These are phyloP conservation scores for Melanogrammus aeglefinus DNA, from an alignment of 2,797 vertebrate species.

Conservation along the genomic window DNA sequence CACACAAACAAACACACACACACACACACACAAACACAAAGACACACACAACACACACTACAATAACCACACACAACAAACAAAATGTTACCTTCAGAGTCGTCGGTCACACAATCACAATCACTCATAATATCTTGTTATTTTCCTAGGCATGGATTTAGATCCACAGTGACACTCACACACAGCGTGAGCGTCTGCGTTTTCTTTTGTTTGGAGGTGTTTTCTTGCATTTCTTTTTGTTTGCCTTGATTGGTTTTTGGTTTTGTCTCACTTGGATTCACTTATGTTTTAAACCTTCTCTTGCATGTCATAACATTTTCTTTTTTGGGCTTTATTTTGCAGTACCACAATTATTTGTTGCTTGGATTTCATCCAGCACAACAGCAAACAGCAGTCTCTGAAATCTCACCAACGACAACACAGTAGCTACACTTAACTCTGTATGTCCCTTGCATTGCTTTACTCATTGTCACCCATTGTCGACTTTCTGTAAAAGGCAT, in stretches of 20 bases:
- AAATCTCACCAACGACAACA: slow-evolving; percentile 57
- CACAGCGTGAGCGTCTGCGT: slow-evolving; percentile 55
- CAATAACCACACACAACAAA: background rate
- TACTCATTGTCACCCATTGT: slow-evolving; percentile 37
- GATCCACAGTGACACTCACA: slow-evolving; percentile 45
- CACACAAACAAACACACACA: background rate
- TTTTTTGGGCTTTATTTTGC: slow-evolving; percentile 58
- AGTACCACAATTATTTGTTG: slow-evolving; percentile 39
- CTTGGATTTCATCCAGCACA: slow-evolving; percentile 39
- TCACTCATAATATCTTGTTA: slow-evolving; percentile 43
- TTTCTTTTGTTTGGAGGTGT: slow-evolving; percentile 60
- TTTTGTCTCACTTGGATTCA: slow-evolving; percentile 63
- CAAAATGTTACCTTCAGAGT: slow-evolving; percentile 30
- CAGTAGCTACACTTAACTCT: slow-evolving; percentile 55
- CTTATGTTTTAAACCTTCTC: slow-evolving; percentile 56
- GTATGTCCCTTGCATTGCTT: slow-evolving; percentile 59
- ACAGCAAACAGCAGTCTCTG: slow-evolving; percentile 48
- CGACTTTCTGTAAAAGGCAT: slow-evolving; percentile 39
- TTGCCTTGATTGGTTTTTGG: slow-evolving; percentile 50
- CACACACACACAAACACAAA: background rate
- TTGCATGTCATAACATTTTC: slow-evolving; percentile 57
- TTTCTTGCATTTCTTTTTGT: slow-evolving; percentile 47
- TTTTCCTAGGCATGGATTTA: slow-evolving; percentile 36
- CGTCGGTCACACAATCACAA: slow-evolving; percentile 38
- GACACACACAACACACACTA: background rate